Conservation (phyloP, 1,140 invertebrate species). For the Bombus breviceps region DNA sequence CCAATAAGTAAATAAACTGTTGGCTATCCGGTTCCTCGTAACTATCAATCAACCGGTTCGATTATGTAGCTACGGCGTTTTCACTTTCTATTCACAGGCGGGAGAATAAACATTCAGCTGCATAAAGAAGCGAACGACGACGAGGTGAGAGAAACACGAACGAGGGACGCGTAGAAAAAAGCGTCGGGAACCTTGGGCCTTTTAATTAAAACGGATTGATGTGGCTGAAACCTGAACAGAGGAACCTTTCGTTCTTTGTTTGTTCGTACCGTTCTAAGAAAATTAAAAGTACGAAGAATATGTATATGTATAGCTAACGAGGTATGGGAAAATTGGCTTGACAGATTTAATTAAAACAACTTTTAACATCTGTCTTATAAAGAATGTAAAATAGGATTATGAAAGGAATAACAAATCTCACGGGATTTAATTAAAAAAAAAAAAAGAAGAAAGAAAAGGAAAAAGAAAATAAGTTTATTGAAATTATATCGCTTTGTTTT, state of each 20-base stretch:
- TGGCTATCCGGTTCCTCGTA: constrained; percentile 9
- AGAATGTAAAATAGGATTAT: too few relatives aligned
- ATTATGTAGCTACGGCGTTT: constrained; percentile 45
- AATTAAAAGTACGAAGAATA: not conserved
- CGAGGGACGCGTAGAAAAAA: not conserved
- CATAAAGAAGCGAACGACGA: not conserved
- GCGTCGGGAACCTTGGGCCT: not conserved
- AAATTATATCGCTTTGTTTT: too few relatives aligned
- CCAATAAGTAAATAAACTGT: constrained; percentile 47
- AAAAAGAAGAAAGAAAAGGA: too few relatives aligned
- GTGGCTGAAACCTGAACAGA: not conserved
- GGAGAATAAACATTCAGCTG: constrained; percentile 28
- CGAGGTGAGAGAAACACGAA: constrained; percentile 21
- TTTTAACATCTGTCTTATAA: too few relatives aligned
- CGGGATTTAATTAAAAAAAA: too few relatives aligned
- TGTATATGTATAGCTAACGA: not conserved
- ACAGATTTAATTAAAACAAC: not conserved
- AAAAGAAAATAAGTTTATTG: too few relatives aligned
- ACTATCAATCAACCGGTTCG: constrained; percentile 56
- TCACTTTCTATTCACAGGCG: constrained; percentile 44
- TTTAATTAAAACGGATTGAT: constrained; percentile 9
- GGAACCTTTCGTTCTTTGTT: not conserved
- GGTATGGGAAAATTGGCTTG: not conserved
- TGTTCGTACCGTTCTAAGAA: not conserved
- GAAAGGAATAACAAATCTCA: too few relatives aligned